Conservation (phyloP, 2,888 invertebrate species). For the Lysandra coridon region DNA sequence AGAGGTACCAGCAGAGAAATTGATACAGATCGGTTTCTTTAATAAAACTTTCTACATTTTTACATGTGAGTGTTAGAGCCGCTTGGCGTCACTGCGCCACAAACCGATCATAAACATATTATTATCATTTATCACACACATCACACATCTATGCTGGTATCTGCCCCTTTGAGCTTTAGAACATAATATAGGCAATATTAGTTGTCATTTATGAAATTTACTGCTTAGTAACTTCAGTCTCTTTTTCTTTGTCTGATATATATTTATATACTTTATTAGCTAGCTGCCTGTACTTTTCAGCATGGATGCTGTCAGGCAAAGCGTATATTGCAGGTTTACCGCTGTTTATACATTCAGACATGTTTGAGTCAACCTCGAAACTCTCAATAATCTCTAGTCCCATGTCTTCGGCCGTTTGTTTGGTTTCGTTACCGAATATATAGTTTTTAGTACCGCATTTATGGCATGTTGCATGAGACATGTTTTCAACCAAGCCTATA, state of each 20-base stretch:
- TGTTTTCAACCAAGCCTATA: slow-evolving; percentile 94
- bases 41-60: background rate
- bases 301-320: slow-evolving; percentile 79
- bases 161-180: background rate
- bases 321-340: slow-evolving; percentile 88
- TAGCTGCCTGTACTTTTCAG: slow-evolving; percentile 69
- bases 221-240: slow-evolving; percentile 54
- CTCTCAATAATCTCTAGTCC: slow-evolving; percentile 84
- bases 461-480: slow-evolving; percentile 89
- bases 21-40: too few species aligned
- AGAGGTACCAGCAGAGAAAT: too few species aligned
- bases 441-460: slow-evolving; percentile 87
- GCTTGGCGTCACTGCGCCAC: background rate
- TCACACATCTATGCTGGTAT: background rate
- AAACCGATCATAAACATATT: too few species aligned
- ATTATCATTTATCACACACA: background rate
- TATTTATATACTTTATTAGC: slow-evolving; percentile 74
- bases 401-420: slow-evolving; percentile 82
- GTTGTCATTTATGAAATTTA: slow-evolving; percentile 41
- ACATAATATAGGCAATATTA: background rate
- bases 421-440: slow-evolving; percentile 86
- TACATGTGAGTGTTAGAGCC: background rate
- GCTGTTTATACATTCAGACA: slow-evolving; percentile 85
- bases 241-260: slow-evolving; percentile 61
- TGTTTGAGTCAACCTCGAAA: slow-evolving; percentile 86